Percentiles rank a stretch among this genome's conserved stretches.
phyloP scores from a whole-genome alignment of 2,888 invertebrate genomes.

The Caenorhabditis uteleia region DNA sequence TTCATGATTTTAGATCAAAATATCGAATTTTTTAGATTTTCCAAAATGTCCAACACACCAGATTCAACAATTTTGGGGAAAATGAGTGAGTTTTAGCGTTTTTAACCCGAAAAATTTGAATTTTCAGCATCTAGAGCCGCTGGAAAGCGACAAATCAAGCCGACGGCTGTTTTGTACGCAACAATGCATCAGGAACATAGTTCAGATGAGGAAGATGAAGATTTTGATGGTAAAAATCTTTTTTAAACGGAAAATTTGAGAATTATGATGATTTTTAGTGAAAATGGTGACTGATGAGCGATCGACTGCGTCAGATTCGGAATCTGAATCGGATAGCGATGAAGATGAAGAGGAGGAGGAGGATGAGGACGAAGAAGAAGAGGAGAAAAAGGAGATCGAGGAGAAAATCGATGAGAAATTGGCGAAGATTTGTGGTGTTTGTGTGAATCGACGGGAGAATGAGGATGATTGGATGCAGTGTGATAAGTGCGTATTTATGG shows the following conservation, averaged over 20 bases:
- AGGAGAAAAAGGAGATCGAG: slow-evolving; percentile 6
- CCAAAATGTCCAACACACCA: slow-evolving; percentile 11
- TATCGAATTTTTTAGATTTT: slow-evolving; percentile 1
- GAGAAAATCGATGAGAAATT: neutral
- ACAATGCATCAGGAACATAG: slow-evolving; percentile 27
- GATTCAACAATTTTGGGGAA: slow-evolving; percentile 31
- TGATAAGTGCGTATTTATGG: slow-evolving; percentile 44
- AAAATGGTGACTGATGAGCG: slow-evolving; percentile 3
- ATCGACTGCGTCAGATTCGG: slow-evolving; percentile 7
- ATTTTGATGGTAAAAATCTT: slow-evolving; percentile 39
- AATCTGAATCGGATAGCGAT: slow-evolving; percentile 6
- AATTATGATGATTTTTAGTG: neutral
- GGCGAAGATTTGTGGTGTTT: slow-evolving; percentile 55
- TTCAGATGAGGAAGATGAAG: slow-evolving; percentile 65
- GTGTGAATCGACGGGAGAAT: slow-evolving; percentile 47
- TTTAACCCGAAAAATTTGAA: neutral
- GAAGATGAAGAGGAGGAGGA: slow-evolving; percentile 54
- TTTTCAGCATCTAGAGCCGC: slow-evolving; percentile 60
- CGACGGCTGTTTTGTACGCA: slow-evolving; percentile 49
- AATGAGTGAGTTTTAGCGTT: slow-evolving; percentile 22
- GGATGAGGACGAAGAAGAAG: slow-evolving; percentile 39
- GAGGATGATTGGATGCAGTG: slow-evolving; percentile 58
- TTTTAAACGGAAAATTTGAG: neutral
- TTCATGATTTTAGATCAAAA: slow-evolving; percentile 1
- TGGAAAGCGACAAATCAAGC: slow-evolving; percentile 67